These are phyloP conservation scores for Aleiodes sp. DNA, from an alignment of 1,140 invertebrate genomes.

Conservation along the genomic window DNA sequence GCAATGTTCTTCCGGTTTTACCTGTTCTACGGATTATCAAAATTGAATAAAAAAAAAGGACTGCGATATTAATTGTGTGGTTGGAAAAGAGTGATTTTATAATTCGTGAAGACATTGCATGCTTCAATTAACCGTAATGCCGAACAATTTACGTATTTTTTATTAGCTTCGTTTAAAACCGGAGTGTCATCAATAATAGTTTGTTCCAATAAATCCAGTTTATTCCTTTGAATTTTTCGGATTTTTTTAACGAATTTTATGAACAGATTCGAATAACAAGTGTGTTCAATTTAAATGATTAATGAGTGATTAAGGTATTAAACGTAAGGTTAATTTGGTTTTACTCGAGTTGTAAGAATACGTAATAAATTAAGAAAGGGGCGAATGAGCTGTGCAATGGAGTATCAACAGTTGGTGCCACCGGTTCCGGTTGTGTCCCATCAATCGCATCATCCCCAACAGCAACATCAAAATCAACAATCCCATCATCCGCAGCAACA, in stretches of 20 bases:
- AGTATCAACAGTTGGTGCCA: conserved; percentile 64
- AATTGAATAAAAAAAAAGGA: conserved; percentile 2
- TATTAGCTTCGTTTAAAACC: too few relatives aligned
- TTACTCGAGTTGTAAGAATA: too few relatives aligned
- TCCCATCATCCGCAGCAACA: conserved; percentile 41
- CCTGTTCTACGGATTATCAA: neutral
- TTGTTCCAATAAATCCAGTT: too few relatives aligned
- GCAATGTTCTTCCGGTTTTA: conserved; percentile 8
- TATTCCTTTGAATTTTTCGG: too few relatives aligned
- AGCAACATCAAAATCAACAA: conserved; percentile 44
- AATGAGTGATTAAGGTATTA: neutral
- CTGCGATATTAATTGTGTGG: neutral
- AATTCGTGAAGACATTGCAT: neutral
- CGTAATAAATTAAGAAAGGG: too few relatives aligned
- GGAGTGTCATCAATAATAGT: neutral
- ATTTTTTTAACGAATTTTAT: neutral
- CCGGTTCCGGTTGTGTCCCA: conserved; percentile 56
- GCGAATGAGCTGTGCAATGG: conserved; percentile 60
- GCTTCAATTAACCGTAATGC: neutral
- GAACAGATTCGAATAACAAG: neutral
- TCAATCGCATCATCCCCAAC: conserved; percentile 49
- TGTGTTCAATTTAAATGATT: neutral
- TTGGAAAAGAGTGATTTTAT: neutral
- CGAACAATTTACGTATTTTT: too few relatives aligned
- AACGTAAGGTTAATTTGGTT: too few relatives aligned